Evolutionary conservation across 2,113 vertebrate species (phyloP).

Genomic region (Blennius ocellaris): DNA sequence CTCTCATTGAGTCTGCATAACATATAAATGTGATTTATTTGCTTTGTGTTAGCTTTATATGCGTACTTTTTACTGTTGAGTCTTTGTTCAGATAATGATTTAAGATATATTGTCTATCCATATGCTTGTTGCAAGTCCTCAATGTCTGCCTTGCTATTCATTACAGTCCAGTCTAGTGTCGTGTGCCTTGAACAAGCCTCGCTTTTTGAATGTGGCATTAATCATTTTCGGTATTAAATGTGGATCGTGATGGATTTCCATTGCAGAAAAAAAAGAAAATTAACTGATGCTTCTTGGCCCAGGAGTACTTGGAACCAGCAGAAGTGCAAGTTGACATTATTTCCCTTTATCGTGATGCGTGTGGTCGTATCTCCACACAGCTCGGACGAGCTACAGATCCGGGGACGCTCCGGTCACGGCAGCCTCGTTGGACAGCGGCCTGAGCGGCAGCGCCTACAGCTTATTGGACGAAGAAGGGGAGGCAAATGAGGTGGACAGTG

Average conservation of each 20-base stretch:
- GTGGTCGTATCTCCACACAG: slow-evolving; percentile 83
- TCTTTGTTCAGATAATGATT: slow-evolving; percentile 44
- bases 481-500: slow-evolving; percentile 90
- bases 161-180: slow-evolving; percentile 14
- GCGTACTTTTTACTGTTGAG: slow-evolving; percentile 39
- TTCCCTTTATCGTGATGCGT: slow-evolving; percentile 54
- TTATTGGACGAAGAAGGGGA: slow-evolving; percentile 91
- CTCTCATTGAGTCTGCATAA: slow-evolving; percentile 58
- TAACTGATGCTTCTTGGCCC: slow-evolving; percentile 39
- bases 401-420: slow-evolving; percentile 92
- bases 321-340: slow-evolving; percentile 32
- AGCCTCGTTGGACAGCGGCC: slow-evolving; percentile 91
- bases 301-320: slow-evolving; percentile 24
- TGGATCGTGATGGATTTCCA: slow-evolving; percentile 15
- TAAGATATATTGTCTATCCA: slow-evolving; percentile 37
- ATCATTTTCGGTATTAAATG: background rate
- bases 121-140: slow-evolving; percentile 41
- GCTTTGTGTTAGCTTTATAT: slow-evolving; percentile 46
- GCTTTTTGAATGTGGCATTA: slow-evolving; percentile 16
- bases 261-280: background rate
- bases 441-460: slow-evolving; percentile 93
- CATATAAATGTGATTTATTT: slow-evolving; percentile 53
- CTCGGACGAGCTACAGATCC: slow-evolving; percentile 87
- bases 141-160: slow-evolving; percentile 60
- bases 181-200: slow-evolving; percentile 16